Evolutionary conservation across 2,797 vertebrate genomes (phyloP), one percentile per base, ranked within the genome.

Genomic region (Myotis vivesi): DNA sequence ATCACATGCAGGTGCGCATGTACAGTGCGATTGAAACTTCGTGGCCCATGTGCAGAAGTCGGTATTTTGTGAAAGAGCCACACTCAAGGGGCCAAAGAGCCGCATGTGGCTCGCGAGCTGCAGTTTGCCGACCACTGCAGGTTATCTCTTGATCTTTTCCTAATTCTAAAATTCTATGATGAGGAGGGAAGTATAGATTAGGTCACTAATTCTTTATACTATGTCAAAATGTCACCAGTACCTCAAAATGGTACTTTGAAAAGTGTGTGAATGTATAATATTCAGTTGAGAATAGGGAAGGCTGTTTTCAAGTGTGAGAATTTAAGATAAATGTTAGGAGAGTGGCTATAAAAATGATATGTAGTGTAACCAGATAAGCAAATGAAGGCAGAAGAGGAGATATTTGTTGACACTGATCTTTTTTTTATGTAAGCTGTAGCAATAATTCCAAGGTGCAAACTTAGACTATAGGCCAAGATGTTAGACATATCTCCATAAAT

Each of bases 401-500:
- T 44, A n/a, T 53, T 91, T 22, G 20, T 55, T 94, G 51, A 87
- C 11, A 76, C 3, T 84, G 44, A 49, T 59, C 20, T 71, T 57
- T 83, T 83, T 83, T 83, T 23, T 3, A 53, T 23, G 7, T 81
- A 46, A 68, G 25, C 46, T 64, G 33, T 41, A 92, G 6, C 57
- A 66, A 2, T 77, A 91, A 89, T 91, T 23, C 41, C 25, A 38
- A 15, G 30, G n/a, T 87, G 36, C 44, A 83, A 30, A 62, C 46
- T 66, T 94, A 44, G 55, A 72, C 16, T 71, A 46, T 66, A 55
- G 91, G 28, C 59, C 33, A 51, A 92, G 23, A 66, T 13, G 23
- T 25, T 93, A 73, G 30, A 49, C 49, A 83, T 57, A 89, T n/a
- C 57, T 91, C 89, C 68, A 71, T 92, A 87, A 91, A 69, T 80